Evolutionary conservation across 2,888 invertebrate species (phyloP), one percentile per base, ranked within the genome.

Genomic region (Tetranychus piercei): DNA sequence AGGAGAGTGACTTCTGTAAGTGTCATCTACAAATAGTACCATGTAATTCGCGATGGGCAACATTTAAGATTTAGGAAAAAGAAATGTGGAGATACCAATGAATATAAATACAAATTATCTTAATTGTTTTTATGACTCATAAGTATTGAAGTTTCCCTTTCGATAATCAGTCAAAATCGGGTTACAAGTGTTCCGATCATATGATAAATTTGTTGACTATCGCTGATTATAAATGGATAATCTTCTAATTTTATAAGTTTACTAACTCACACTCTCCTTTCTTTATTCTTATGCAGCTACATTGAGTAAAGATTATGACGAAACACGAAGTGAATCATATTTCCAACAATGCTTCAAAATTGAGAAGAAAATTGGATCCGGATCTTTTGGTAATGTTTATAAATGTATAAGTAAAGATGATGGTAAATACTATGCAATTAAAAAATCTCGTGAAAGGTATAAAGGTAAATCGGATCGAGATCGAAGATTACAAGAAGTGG

Each of bases 351-450:
- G 87, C 78, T 90, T 88, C 80, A 83, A 84, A n/a, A 83, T 86
- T 44, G 82, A 86, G 20, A 82, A 83, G 6, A 86, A 86, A 79
- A 84, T 90, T 66, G 90, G 90, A 1, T 87, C 87, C 80, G 90
- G 90, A 2, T 89, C 88, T 4, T 90, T 89, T 83, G 90, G 89
- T 9, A 87, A 88, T 80, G 84, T 89, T 0, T 89, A 86, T 80
- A 86, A 87, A 80, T 89, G 87, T 1, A 83, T 84, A 75, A 87
- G 86, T 77, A 86, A 85, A 77, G 87, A 88, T 78, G 88, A 89
- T 82, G 86, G 86, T 0, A 82, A 84, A 69, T 81, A 84, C 71
- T 90, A 89, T 83, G 90, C 90, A 0, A 85, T 90, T 0, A 90
- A 90, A 81, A 85, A 87, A 79, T 86, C 87, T 0, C 85, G 87